Base-by-base conservation (phyloP, 2,888 invertebrate species). In the Deilephila porcellus region DNA sequence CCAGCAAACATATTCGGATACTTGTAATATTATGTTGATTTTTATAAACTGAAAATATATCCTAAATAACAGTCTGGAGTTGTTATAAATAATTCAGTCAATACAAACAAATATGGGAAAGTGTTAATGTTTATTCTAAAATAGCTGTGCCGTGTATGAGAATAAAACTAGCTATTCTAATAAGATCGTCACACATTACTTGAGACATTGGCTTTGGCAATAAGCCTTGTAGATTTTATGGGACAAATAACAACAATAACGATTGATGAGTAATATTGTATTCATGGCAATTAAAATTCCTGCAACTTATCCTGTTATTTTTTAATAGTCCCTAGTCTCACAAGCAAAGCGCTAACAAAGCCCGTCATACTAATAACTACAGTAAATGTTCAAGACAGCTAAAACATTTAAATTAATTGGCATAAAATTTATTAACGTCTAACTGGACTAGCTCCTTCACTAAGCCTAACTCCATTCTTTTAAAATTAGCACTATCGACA, bases 391-490 rank as follows among this genome's bases (percentile, higher is more conserved):
- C 87, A 86, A 87, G 88, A 90, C 86, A 85, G 80, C 70, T 81
- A 76, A 82, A 86, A 87, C 81, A 85, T 85, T 86, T 87, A 88
- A 75, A 78, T 79, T 81, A 79, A 86, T 87, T 88, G 88, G 88
- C 89, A 90, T 89, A 91, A 83, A 88, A 87, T 87, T 84, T 86
- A 86, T 86, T 90, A 88, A 87, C 81, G 78, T 83, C 88, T 92
- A 93, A 86, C 76, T 87, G 91, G 93, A 94, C 93, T 94, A 94
- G 93, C 86, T 93, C 91, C 93, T 91, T 92, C 85, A 86, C 81
- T 91, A 90, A 84, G 82, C 80, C 88, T 91, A 92, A 74, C 81
- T 81, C 73, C 77, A 76, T 72, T 76, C 45, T 19, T 25, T 34
- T 73, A 81, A 83, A 78, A 80, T 80, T 81, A 73, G 67, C 63